phyloP scores from a whole-genome alignment of 2,888 invertebrate species.

The Caenorhabditis angaria region DNA sequence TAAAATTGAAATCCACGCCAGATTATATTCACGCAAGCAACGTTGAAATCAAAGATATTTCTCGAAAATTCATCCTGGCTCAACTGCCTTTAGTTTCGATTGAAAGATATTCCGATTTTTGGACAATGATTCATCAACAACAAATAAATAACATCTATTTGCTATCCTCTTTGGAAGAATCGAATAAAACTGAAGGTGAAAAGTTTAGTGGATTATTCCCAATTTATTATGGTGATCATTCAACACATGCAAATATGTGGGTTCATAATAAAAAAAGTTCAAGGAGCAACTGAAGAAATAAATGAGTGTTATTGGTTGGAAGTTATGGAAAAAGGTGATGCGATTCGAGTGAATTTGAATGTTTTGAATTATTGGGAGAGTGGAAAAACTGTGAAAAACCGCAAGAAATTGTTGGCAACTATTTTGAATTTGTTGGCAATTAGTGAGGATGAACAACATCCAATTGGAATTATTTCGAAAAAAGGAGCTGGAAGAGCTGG shows the following conservation, averaged over 20 bases:
- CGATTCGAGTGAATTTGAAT: neutral
- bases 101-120: neutral
- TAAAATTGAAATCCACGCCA: neutral
- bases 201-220: conserved; percentile 5
- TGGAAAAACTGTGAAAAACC: neutral
- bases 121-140: conserved; percentile 12
- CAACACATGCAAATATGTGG: conserved; percentile 6
- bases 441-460: neutral
- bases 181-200: neutral
- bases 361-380: conserved; percentile 1
- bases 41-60: neutral
- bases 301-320: neutral
- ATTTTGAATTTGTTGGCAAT: neutral
- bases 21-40: conserved; percentile 13
- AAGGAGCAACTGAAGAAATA: neutral
- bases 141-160: conserved; percentile 6
- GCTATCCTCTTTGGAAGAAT: conserved; percentile 1
- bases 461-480: conserved; percentile 9
- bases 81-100: neutral
- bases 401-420: neutral
- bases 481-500: conserved; percentile 12
- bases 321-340: conserved; percentile 8
- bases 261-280: neutral
- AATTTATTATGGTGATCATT: neutral
- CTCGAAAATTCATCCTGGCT: conserved; percentile 4